A percentile compares a stretch with the other conserved stretches of the same genome.
Evolutionary conservation across 2,888 invertebrate species (phyloP).

Genomic region (Apodemia mormo): DNA sequence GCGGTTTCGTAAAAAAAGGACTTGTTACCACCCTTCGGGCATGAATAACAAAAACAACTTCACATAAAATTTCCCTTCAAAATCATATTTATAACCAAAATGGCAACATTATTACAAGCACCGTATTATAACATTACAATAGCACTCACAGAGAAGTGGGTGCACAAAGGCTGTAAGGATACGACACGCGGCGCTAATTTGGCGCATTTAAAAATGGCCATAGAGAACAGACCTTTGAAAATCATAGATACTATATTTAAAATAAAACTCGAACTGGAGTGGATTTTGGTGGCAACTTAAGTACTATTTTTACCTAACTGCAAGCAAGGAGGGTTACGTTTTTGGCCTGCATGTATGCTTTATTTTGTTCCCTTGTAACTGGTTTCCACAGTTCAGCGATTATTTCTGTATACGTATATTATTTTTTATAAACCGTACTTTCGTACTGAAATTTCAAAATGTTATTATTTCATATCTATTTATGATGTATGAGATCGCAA

Average conservation of each 20-base stretch:
- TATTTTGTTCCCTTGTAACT: too few relatives aligned
- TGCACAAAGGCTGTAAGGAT: background rate
- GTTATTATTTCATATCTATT: too few relatives aligned
- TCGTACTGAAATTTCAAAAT: too few relatives aligned
- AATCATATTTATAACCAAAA: slow-evolving; percentile 6
- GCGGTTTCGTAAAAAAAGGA: background rate
- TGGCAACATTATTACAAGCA: slow-evolving; percentile 9
- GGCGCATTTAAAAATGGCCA: slow-evolving; percentile 1
- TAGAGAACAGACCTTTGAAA: slow-evolving; percentile 9
- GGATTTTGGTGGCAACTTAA: background rate
- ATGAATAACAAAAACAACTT: background rate
- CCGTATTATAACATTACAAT: slow-evolving; percentile 10
- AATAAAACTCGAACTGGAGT: background rate
- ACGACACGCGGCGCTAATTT: slow-evolving; percentile 16
- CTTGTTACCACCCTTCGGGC: background rate
- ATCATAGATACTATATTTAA: background rate
- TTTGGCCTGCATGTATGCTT: too few relatives aligned
- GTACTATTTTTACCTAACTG: too few relatives aligned
- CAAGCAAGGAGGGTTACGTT: too few relatives aligned
- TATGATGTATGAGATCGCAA: too few relatives aligned
- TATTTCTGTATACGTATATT: too few relatives aligned
- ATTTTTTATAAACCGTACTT: too few relatives aligned
- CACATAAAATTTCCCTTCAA: background rate
- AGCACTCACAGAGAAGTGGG: slow-evolving; percentile 6
- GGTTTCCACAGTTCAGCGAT: too few relatives aligned